phyloP scores from a whole-genome alignment of 2,113 vertebrate species.

The human (Homo sapiens) region DNA sequence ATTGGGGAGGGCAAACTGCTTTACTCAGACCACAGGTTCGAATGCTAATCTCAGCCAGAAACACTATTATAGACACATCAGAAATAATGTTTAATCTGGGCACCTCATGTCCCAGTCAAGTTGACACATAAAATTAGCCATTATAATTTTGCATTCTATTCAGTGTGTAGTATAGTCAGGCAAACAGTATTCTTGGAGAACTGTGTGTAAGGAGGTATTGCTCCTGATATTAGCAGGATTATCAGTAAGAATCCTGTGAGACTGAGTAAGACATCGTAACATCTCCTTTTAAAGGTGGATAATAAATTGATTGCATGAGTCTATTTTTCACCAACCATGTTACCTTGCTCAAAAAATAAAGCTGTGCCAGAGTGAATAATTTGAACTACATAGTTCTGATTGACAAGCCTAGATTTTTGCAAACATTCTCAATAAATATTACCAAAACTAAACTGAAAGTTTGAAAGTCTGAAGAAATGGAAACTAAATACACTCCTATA shows the following conservation, averaged over 20 bases:
- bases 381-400: background rate
- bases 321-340: conserved; percentile 9
- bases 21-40: background rate
- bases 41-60: background rate
- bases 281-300: background rate
- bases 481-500: conserved; percentile 7
- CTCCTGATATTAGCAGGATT: conserved; percentile 2
- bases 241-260: background rate
- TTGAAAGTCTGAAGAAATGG: background rate
- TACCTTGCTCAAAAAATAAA: conserved; percentile 5
- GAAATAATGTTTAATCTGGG: background rate
- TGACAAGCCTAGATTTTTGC: background rate
- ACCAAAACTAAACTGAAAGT: background rate
- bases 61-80: background rate
- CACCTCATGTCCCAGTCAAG: background rate
- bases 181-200: background rate
- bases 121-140: background rate
- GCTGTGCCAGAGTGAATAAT: background rate
- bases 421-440: background rate
- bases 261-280: background rate
- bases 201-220: background rate
- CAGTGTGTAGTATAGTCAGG: background rate
- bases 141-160: background rate
- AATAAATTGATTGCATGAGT: background rate
- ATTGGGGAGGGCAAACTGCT: background rate